A percentile compares a stretch with the other conserved stretches of the same genome.
phyloP scores from a whole-genome alignment of 2,797 vertebrate species.

The Propithecus perrieri region DNA sequence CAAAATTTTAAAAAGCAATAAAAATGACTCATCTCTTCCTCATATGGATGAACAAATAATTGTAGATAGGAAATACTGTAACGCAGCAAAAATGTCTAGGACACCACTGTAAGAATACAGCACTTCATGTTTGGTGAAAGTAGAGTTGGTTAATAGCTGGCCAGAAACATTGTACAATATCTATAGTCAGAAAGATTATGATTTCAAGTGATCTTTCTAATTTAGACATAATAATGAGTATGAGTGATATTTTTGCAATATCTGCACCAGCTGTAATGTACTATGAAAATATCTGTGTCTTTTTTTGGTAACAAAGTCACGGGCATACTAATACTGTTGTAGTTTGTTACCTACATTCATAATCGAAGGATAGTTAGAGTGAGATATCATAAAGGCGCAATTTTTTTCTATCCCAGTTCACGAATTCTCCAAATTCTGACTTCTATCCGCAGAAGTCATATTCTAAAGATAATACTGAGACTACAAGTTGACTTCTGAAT shows the following conservation, averaged over 20 bases:
- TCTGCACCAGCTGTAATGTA: neutral
- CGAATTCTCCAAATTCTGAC: neutral
- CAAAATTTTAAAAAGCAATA: neutral
- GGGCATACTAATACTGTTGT: neutral
- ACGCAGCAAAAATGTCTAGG: neutral
- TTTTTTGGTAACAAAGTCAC: neutral
- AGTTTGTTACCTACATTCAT: neutral
- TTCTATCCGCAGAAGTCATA: neutral
- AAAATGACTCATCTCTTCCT: neutral
- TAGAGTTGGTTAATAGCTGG: neutral
- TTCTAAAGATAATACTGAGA: neutral
- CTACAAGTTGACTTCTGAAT: conserved; percentile 15
- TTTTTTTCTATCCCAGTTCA: neutral
- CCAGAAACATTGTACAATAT: neutral
- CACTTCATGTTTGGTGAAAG: neutral
- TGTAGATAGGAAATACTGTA: neutral
- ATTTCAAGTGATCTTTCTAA: neutral
- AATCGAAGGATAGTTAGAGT: neutral
- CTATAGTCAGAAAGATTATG: neutral
- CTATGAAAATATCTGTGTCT: neutral
- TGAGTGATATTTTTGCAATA: neutral
- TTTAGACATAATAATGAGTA: neutral
- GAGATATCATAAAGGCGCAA: neutral
- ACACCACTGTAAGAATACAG: neutral
- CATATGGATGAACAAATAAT: neutral